phyloP scores from a whole-genome alignment of 2,797 vertebrate genomes.

The Lithobates pipiens region DNA sequence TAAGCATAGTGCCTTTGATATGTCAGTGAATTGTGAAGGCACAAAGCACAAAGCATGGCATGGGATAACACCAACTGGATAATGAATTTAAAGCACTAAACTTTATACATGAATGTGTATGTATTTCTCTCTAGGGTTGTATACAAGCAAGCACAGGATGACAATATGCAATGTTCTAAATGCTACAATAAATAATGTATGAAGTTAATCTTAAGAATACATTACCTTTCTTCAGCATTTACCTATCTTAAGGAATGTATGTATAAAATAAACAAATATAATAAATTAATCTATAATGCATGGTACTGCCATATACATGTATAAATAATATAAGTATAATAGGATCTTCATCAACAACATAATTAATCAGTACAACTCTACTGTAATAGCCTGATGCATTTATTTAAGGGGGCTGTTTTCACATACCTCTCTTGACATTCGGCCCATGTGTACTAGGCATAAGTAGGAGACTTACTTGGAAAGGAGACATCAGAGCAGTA shows the following conservation, averaged over 20 bases:
- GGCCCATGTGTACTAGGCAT: too few species aligned
- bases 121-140: not conserved
- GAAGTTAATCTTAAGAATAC: too few species aligned
- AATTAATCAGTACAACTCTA: not conserved
- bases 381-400: too few species aligned
- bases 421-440: too few species aligned
- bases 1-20: not conserved
- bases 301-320: too few species aligned
- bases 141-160: not conserved
- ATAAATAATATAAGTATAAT: not conserved
- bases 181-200: too few species aligned
- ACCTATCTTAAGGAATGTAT: not conserved
- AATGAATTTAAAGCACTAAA: not conserved
- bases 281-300: not conserved
- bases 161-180: too few species aligned
- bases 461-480: too few species aligned
- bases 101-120: not conserved
- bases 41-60: not conserved
- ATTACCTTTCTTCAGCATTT: not conserved
- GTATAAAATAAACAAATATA: not conserved
- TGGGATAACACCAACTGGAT: not conserved
- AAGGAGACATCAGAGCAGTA: too few species aligned
- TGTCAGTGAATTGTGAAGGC: constrained; percentile 5
- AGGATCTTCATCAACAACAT: too few species aligned
- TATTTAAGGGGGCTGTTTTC: too few species aligned